Evolutionary conservation across 2,113 vertebrate species (phyloP), one percentile per base, ranked within the genome.

Genomic region (Vombatus ursinus): DNA sequence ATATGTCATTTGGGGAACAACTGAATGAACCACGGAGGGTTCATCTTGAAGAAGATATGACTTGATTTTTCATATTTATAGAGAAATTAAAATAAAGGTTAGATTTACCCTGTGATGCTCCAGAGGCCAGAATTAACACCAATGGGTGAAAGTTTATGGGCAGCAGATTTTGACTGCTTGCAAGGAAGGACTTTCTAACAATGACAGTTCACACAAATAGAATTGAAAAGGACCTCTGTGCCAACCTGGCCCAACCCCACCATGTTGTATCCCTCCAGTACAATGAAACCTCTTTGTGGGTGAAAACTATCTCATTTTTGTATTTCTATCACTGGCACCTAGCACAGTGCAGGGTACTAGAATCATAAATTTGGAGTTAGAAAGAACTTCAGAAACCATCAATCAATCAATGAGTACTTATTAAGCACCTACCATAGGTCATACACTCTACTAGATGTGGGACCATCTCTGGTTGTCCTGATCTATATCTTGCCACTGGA

Each of bases 1-100:
- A 44, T 68, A 37, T 95, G 92, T 91, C 52, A 77, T 89, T 90
- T 92, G 23, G 37, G 49, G 93, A 96, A 91, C 90, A 93, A 90
- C 93, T 94, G 49, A 89, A 54, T 61, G 53, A 28, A 91, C 26
- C 49, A 53, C 44, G 22, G 8, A 94, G 6, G 84, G 28, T 52
- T 52, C 22, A 4, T 52, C 53, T 23, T 57, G 16, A 19, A 11
- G 22, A 47, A 48, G 49, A n/a, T 93, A 22, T 44, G 25, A n/a
- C 11, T 16, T 44, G 0, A 52, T 9, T 92, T 37, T 92, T 37
- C 50, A 19, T 89, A 12, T 77, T 22, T 90, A 49, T 2, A 90
- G n/a, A 92, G 16, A n/a, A 25, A 94, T 77, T 77, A 12, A 47
- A 47, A 93, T 10, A 91, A 44, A 68, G 50, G 22, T 52, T 49